Percentiles rank a stretch among this genome's conserved stretches.
Conservation (phyloP, 1,140 invertebrate species). For the Tetramorium parvispinum region DNA sequence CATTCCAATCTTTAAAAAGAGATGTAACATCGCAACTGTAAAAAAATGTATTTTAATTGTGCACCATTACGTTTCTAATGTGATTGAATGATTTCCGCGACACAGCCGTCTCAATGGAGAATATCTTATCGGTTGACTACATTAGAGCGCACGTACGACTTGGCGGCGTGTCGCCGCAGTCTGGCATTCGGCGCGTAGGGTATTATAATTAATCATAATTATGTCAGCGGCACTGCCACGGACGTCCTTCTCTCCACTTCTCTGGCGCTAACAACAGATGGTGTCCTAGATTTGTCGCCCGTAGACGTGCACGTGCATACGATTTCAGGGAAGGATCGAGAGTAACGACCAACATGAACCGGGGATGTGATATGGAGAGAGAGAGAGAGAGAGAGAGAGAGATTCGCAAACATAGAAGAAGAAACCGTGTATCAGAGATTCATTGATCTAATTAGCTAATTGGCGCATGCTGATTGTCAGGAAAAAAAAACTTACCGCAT, state of each 20-base stretch:
- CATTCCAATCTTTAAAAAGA: not conserved
- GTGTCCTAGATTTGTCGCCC: constrained; percentile 71
- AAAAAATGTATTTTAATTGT: not conserved
- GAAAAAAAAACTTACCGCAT: not conserved
- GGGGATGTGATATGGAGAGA: not conserved
- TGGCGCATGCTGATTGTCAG: not conserved
- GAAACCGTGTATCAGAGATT: not conserved
- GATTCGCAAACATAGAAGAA: not conserved
- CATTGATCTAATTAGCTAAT: not conserved
- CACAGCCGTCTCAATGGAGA: not conserved
- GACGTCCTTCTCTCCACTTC: constrained; percentile 59
- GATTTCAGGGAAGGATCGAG: constrained; percentile 26
- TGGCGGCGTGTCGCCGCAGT: constrained; percentile 46
- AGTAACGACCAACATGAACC: constrained; percentile 44
- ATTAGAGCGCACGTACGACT: constrained; percentile 42
- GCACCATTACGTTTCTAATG: not conserved
- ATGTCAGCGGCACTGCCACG: constrained; percentile 69
- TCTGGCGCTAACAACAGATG: constrained; percentile 70
- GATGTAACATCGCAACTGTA: not conserved
- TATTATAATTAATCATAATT: constrained; percentile 78
- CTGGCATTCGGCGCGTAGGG: constrained; percentile 55
- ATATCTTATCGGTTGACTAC: constrained; percentile 44
- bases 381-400: no score
- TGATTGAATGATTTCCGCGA: not conserved
- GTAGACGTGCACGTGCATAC: constrained; percentile 46